Evolutionary conservation across 2,113 vertebrate species (phyloP).

Genomic region (Ornithorhynchus anatinus): DNA sequence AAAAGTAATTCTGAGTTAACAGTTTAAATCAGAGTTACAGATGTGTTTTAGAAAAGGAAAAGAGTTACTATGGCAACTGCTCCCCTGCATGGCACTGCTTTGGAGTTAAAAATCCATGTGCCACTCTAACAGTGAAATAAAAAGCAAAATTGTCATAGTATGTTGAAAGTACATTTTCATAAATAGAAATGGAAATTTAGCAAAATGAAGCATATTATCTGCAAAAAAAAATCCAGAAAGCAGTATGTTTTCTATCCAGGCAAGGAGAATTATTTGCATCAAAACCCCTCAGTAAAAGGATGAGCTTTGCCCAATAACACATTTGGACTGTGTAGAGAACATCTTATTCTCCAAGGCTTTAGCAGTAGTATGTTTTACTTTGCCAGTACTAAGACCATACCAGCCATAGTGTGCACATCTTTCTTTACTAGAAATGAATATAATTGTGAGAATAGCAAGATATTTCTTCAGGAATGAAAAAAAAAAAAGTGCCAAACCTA

Average conservation of each 20-base stretch:
- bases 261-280: too few relatives aligned
- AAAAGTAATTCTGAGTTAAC: slow-evolving; percentile 28
- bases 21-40: slow-evolving; percentile 57
- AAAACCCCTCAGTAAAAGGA: too few relatives aligned
- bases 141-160: neutral
- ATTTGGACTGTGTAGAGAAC: neutral
- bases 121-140: slow-evolving; percentile 29
- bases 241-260: too few relatives aligned
- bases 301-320: too few relatives aligned
- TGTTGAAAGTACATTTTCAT: neutral
- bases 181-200: neutral
- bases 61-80: slow-evolving; percentile 46
- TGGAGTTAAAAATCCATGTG: slow-evolving; percentile 53
- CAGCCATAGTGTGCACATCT: neutral
- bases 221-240: neutral
- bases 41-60: slow-evolving; percentile 54
- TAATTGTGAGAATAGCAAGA: neutral
- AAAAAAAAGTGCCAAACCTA: neutral
- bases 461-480: slow-evolving; percentile 11
- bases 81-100: slow-evolving; percentile 29
- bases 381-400: neutral
- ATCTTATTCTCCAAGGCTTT: neutral
- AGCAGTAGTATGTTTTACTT: neutral
- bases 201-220: neutral
- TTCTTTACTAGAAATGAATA: neutral